A percentile compares a stretch with the other conserved stretches of the same genome.
Conservation (phyloP, 2,797 vertebrate genomes). For the Antrozous pallidus region DNA sequence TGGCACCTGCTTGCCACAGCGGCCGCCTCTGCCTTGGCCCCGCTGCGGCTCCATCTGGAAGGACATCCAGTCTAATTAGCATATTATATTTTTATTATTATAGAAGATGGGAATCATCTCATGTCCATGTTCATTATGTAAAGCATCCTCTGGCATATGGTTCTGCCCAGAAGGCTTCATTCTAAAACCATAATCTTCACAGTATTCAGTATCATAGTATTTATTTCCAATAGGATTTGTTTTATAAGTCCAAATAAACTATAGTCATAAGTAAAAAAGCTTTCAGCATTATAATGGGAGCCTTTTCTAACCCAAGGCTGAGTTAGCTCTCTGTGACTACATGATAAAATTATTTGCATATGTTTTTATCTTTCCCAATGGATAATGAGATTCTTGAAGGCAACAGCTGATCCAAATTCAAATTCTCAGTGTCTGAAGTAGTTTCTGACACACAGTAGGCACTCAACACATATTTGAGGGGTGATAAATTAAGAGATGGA, state of each 20-base stretch:
- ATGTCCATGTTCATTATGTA: not conserved
- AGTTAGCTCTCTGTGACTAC: slow-evolving; percentile 25
- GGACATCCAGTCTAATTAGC: too few species aligned
- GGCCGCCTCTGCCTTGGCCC: too few species aligned
- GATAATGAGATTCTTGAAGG: not conserved
- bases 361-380: not conserved
- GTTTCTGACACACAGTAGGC: not conserved
- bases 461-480: not conserved
- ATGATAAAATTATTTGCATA: not conserved
- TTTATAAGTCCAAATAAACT: slow-evolving; percentile 25
- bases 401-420: not conserved
- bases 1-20: fast-evolving
- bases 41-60: too few species aligned
- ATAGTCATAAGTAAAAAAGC: not conserved
- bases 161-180: not conserved
- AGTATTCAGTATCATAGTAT: not conserved
- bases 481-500: too few species aligned
- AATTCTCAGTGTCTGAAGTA: not conserved
- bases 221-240: not conserved
- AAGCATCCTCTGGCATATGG: not conserved
- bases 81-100: too few species aligned
- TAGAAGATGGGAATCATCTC: not conserved
- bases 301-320: not conserved
- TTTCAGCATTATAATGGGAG: not conserved
- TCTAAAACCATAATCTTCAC: not conserved